Percentiles rank a stretch among this genome's conserved stretches.
Conservation (phyloP, 2,113 vertebrate genomes). For the Ctenomys sociabilis region DNA sequence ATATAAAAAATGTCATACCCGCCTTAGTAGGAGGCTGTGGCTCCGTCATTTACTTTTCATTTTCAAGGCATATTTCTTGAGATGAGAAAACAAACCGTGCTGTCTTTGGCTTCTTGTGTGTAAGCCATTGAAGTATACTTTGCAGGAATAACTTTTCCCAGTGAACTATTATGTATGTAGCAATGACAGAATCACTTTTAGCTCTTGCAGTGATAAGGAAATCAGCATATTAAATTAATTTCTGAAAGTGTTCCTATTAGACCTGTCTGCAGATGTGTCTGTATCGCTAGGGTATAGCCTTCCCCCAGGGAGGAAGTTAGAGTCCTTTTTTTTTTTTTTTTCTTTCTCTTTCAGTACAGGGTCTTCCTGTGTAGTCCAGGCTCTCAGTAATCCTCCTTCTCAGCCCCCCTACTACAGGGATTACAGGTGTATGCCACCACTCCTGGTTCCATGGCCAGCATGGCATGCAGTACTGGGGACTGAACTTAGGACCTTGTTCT, state of each 20-base stretch:
- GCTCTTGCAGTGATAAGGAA: not conserved
- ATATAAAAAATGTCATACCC: not conserved
- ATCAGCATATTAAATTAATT: not conserved
- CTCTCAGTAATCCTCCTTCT: too few species aligned
- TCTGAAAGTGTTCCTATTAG: not conserved
- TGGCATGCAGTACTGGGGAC: too few species aligned
- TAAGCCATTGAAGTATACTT: not conserved
- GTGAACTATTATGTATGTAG: too few species aligned
- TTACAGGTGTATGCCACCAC: too few species aligned
- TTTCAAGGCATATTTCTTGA: not conserved
- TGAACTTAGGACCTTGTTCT: too few species aligned
- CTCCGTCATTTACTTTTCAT: slow-evolving; percentile 31
- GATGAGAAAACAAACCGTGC: not conserved
- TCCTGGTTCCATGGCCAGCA: too few species aligned
- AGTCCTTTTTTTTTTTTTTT: not conserved
- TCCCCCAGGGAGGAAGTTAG: not conserved
- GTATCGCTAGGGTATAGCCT: not conserved
- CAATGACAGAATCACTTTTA: not conserved
- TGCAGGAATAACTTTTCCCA: not conserved
- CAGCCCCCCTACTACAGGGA: too few species aligned
- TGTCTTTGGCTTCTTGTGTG: not conserved
- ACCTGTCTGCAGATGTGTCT: not conserved
- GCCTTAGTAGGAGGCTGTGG: slow-evolving; percentile 32
- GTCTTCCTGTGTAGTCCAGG: too few species aligned
- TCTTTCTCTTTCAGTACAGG: too few species aligned